These are phyloP conservation scores for Gymnocephalus cernua DNA, from an alignment of 2,113 vertebrate genomes.

Conservation along the genomic window DNA sequence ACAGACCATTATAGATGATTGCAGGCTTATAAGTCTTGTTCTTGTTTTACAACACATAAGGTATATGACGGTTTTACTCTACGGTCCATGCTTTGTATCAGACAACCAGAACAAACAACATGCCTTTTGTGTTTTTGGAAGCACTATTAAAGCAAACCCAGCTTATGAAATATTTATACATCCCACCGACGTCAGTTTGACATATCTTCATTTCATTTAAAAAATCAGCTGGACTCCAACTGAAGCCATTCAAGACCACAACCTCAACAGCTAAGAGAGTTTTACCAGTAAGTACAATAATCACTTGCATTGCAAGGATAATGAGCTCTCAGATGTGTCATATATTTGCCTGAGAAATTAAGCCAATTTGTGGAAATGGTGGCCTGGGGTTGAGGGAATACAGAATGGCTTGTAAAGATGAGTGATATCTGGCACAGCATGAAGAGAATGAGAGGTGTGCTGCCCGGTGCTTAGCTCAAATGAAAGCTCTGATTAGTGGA, in stretches of 20 bases:
- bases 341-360: conserved; percentile 86
- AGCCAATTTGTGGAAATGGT: conserved; percentile 86
- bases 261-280: conserved; percentile 51
- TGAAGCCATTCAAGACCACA: conserved; percentile 60
- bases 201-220: conserved; percentile 79
- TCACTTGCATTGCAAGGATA: conserved; percentile 67
- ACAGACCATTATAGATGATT: neutral
- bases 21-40: neutral
- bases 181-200: conserved; percentile 39
- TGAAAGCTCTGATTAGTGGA: conserved; percentile 89
- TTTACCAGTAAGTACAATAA: conserved; percentile 64
- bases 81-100: neutral
- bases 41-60: neutral
- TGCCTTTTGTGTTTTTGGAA: conserved; percentile 17
- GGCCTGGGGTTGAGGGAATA: conserved; percentile 81
- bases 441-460: conserved; percentile 84
- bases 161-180: conserved; percentile 54
- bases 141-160: conserved; percentile 34
- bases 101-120: conserved; percentile 21
- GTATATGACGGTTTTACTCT: neutral
- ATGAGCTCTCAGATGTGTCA: conserved; percentile 82
- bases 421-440: conserved; percentile 88
- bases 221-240: conserved; percentile 75
- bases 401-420: conserved; percentile 84
- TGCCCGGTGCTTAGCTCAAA: conserved; percentile 87